These are phyloP conservation scores for Nestor notabilis DNA, from an alignment of 2,113 vertebrate species.

Conservation along the genomic window DNA sequence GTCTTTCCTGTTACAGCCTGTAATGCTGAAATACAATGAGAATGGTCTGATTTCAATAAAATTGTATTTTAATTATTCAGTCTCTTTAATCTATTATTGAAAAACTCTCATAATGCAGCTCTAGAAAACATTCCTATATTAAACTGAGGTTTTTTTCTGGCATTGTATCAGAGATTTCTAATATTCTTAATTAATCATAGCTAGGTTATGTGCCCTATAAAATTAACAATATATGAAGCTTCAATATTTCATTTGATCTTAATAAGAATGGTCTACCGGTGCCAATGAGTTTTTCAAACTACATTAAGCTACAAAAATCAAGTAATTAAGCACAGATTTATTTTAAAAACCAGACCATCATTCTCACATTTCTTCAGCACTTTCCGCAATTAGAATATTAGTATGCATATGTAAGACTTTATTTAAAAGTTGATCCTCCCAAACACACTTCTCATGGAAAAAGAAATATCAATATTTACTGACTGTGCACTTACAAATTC, in stretches of 20 bases:
- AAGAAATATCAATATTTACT: not conserved
- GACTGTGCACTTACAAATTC: not conserved
- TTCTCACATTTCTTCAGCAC: not conserved
- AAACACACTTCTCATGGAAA: not conserved
- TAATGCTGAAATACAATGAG: not conserved
- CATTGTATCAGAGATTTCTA: not conserved
- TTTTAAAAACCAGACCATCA: not conserved
- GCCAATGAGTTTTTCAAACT: not conserved
- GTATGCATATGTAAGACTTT: not conserved
- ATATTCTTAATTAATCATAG: conserved; percentile 18
- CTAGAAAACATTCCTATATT: not conserved
- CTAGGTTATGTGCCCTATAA: not conserved
- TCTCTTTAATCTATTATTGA: conserved; percentile 39
- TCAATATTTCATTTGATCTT: conserved; percentile 10
- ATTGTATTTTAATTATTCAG: conserved; percentile 41
- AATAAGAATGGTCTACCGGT: not conserved
- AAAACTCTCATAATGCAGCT: not conserved
- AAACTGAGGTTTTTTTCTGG: not conserved
- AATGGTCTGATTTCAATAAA: conserved; percentile 14
- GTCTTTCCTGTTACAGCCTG: not conserved
- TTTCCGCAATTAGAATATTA: not conserved
- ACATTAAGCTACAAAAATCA: not conserved
- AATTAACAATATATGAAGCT: not conserved
- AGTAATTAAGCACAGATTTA: not conserved
- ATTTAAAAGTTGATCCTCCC: not conserved